A percentile compares a stretch with the other conserved stretches of the same genome.
phyloP scores from a whole-genome alignment of 2,888 invertebrate species.

The Spisula solida region DNA sequence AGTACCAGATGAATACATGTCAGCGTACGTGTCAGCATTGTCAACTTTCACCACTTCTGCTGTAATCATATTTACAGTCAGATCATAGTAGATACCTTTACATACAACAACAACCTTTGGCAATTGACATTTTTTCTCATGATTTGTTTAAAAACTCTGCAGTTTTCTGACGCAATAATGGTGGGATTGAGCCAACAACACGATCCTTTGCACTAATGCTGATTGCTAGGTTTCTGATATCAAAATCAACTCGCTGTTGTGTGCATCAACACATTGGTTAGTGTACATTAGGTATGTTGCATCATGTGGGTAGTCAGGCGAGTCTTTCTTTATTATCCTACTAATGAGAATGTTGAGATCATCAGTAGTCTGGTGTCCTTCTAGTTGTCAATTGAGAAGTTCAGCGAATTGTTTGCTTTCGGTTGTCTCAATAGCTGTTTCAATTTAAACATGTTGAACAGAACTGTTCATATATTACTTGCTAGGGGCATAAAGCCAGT shows the following conservation, averaged over 20 bases:
- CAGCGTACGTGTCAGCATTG: too few relatives aligned
- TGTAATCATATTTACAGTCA: constrained; percentile 57
- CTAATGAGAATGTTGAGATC: constrained; percentile 63
- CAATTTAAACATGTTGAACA: constrained; percentile 66
- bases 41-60: constrained; percentile 44
- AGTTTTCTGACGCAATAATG: background rate
- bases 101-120: constrained; percentile 35
- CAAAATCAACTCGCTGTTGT: constrained; percentile 36
- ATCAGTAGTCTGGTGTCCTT: constrained; percentile 64
- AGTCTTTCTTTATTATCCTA: constrained; percentile 21
- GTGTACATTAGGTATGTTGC: constrained; percentile 41
- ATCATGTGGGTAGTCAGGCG: constrained; percentile 47
- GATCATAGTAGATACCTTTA: constrained; percentile 55
- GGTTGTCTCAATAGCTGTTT: constrained; percentile 71
- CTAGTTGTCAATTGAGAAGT: constrained; percentile 69
- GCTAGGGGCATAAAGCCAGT: constrained; percentile 60
- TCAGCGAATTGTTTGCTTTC: constrained; percentile 70
- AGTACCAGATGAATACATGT: constrained; percentile 9
- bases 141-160: constrained; percentile 30
- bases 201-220: constrained; percentile 50
- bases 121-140: constrained; percentile 44
- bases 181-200: constrained; percentile 46
- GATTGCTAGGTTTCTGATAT: background rate
- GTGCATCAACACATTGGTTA: constrained; percentile 42
- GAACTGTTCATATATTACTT: constrained; percentile 66